Base-by-base conservation (phyloP, 2,888 invertebrate species). In the Deroplatys truncata region DNA sequence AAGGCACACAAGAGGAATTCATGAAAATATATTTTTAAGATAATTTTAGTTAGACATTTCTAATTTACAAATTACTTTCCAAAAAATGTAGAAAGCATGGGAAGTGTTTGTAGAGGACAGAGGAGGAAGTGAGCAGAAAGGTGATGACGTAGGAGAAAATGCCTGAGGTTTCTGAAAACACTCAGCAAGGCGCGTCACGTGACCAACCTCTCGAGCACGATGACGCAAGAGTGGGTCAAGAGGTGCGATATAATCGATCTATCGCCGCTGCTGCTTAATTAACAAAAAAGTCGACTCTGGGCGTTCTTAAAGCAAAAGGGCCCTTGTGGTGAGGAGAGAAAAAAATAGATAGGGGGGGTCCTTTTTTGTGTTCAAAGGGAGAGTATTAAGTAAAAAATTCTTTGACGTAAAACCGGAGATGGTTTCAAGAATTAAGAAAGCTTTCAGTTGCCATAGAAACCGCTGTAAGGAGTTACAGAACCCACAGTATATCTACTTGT, bases 401-500 rank as follows among this genome's bases (percentile, higher is more conserved):
- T 72, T 72, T 72, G 43, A 43, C 10, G 43, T 43, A 43, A 35
- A 43, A 43, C 13, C 7, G 5, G 56, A 25, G 56, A 25, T 5
- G 56, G 49, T 16, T 56, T 56, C 56, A 56, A 15, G 56, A 72
- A 20, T 56, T 15, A 56, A 15, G 56, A 72, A 20, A 20, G 56
- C 7, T 20, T 43, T 13, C 13, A 72, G 56, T 72, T 72, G 56
- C 56, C 20, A 72, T 72, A 7, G 56, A 16, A 72, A 72, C 56
- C 56, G 2, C 2, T 4, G 56, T 1, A 56, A 56, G 20, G 16
- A 16, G 56, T 16, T 56, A 56, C 16, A 56, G 56, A 16, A 16
- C 1, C 1, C 2, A 49, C 8, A 3, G 2, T 15, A 9, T 49
- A 1, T n/a, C n/a, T n/a, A n/a, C n/a, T n/a, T n/a, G n/a, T n/a